These are phyloP conservation scores for Ophion ventricosus DNA, from an alignment of 2,888 invertebrate genomes.

Conservation along the genomic window DNA sequence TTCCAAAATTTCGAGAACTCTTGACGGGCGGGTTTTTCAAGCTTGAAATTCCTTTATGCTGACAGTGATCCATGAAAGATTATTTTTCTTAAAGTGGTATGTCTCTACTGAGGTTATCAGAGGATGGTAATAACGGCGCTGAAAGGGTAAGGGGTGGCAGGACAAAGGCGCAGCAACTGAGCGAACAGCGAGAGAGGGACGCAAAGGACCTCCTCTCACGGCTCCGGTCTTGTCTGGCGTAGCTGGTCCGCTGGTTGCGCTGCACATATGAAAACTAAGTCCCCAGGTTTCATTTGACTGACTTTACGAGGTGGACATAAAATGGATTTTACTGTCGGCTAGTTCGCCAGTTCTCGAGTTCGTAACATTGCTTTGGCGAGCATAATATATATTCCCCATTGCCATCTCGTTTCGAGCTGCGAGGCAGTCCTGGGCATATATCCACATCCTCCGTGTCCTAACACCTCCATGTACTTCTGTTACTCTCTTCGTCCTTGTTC, in stretches of 20 bases:
- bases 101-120: constrained; percentile 48
- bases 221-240: constrained; percentile 66
- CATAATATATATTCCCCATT: constrained; percentile 73
- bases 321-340: constrained; percentile 83
- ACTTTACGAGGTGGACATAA: constrained; percentile 82
- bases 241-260: constrained; percentile 67
- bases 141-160: constrained; percentile 52
- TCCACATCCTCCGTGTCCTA: constrained; percentile 57
- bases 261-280: constrained; percentile 82
- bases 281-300: constrained; percentile 82
- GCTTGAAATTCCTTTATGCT: neutral
- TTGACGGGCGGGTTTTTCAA: neutral
- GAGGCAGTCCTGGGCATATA: constrained; percentile 48
- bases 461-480: constrained; percentile 50
- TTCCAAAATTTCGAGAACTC: neutral
- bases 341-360: constrained; percentile 82
- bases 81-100: constrained; percentile 40
- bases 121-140: constrained; percentile 50
- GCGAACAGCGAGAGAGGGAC: constrained; percentile 36
- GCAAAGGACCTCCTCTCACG: constrained; percentile 30
- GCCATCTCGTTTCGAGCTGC: constrained; percentile 35
- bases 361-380: constrained; percentile 81
- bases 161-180: constrained; percentile 35
- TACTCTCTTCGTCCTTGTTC: constrained; percentile 50
- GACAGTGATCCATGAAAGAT: constrained; percentile 4